These are phyloP conservation scores for Thomomys bottae DNA, from an alignment of 2,113 vertebrate genomes.

Conservation along the genomic window DNA sequence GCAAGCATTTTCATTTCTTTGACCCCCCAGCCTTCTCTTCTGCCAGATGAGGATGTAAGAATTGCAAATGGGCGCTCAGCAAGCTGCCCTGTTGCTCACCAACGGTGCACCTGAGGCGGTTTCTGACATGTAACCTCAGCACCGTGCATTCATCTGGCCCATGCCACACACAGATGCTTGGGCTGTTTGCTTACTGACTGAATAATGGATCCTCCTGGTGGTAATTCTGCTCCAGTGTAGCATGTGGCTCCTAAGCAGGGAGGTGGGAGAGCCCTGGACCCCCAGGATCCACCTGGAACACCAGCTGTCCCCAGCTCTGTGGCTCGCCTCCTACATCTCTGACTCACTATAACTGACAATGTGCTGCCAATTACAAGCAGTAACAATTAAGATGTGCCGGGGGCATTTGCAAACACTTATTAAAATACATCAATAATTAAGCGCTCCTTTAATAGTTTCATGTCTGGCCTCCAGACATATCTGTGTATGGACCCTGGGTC, in stretches of 20 bases:
- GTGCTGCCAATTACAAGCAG: conserved; percentile 34
- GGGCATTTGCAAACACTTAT: conserved; percentile 52
- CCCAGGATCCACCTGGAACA: background rate
- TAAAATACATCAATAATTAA: conserved; percentile 44
- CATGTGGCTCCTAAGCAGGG: background rate
- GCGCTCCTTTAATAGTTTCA: conserved; percentile 25
- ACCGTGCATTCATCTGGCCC: background rate
- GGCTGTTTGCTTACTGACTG: background rate
- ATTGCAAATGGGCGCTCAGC: background rate
- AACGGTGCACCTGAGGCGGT: background rate
- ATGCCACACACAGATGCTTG: background rate
- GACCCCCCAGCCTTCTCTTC: conserved; percentile 15
- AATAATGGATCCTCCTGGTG: background rate
- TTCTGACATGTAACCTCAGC: background rate
- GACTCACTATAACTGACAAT: background rate
- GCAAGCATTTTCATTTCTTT: background rate
- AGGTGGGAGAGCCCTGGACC: background rate
- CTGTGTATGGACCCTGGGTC: background rate
- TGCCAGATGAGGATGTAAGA: fast-evolving
- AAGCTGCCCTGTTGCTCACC: background rate
- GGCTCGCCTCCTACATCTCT: background rate
- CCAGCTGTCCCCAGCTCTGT: fast-evolving
- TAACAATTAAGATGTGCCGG: background rate
- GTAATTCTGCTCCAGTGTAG: background rate
- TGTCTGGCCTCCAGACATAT: conserved; percentile 66